phyloP scores from a whole-genome alignment of 2,888 invertebrate species.

The Drosophila mulleri region DNA sequence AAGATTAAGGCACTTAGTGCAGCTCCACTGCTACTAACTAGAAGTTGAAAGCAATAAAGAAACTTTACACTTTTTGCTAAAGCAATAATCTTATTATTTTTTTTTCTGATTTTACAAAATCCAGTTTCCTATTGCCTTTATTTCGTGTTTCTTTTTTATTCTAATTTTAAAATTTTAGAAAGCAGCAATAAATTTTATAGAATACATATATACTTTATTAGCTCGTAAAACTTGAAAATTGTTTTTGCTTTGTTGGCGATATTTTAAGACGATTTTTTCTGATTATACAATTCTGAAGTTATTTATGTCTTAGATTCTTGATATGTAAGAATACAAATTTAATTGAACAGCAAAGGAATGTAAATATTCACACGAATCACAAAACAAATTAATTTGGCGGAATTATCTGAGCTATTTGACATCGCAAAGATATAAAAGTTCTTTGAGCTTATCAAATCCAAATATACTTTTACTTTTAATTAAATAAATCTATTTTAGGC shows the following conservation, averaged over 20 bases:
- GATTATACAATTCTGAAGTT: background rate
- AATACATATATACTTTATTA: background rate
- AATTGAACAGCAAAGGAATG: background rate
- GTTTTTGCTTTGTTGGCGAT: background rate
- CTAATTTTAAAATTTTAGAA: background rate
- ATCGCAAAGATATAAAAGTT: background rate
- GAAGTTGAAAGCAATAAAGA: background rate
- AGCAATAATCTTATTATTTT: background rate
- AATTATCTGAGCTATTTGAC: background rate
- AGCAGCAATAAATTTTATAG: background rate
- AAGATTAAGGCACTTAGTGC: background rate
- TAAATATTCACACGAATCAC: slow-evolving; percentile 2
- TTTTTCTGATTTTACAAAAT: background rate
- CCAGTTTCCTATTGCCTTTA: background rate
- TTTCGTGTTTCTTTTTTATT: background rate
- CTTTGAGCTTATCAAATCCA: background rate
- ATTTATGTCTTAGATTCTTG: background rate
- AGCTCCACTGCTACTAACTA: background rate
- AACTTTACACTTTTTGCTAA: background rate
- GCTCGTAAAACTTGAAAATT: slow-evolving; percentile 6
- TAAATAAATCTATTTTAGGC: background rate
- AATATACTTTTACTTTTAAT: background rate
- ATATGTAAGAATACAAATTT: background rate
- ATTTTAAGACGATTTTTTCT: background rate
- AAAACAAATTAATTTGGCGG: background rate